A percentile compares a stretch with the other conserved stretches of the same genome.
Evolutionary conservation across 1,140 invertebrate species (phyloP).

Genomic region (Drosophila nigromelanica): DNA sequence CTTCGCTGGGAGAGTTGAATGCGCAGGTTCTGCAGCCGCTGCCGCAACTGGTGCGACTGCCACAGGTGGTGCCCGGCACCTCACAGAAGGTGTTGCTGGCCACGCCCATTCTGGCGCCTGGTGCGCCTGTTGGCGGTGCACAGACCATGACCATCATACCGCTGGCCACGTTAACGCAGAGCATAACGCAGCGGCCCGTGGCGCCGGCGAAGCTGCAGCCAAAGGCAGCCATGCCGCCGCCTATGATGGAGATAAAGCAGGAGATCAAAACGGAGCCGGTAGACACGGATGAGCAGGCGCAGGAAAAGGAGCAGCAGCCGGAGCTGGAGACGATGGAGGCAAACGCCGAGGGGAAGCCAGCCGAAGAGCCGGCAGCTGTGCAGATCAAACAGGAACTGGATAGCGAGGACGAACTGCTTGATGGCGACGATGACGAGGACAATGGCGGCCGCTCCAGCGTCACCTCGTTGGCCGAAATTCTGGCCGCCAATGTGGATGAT

Average conservation of each 20-base stretch:
- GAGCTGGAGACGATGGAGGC: constrained; percentile 10
- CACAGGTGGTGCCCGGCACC: constrained; percentile 58
- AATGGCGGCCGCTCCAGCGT: constrained; percentile 69
- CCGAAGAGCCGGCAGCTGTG: constrained; percentile 7
- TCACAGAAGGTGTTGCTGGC: constrained; percentile 77
- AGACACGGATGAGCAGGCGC: constrained; percentile 48
- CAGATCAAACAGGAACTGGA: constrained; percentile 48
- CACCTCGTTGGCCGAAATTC: constrained; percentile 63
- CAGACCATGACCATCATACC: constrained; percentile 82
- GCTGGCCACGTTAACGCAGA: constrained; percentile 69
- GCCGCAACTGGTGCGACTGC: constrained; percentile 53
- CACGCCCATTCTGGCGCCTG: constrained; percentile 68
- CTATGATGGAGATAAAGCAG: constrained; percentile 72
- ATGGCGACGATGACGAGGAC: constrained; percentile 45
- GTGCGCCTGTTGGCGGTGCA: constrained; percentile 30
- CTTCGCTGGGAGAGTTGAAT: constrained; percentile 52
- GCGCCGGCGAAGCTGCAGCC: constrained; percentile 18
- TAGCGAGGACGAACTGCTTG: constrained; percentile 46
- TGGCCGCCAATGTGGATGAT: constrained; percentile 67
- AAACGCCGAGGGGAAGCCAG: not conserved
- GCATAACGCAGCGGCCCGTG: constrained; percentile 51
- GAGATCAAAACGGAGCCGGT: constrained; percentile 71
- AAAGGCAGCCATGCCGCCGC: constrained; percentile 56
- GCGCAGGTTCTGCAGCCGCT: constrained; percentile 39
- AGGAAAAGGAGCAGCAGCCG: constrained; percentile 6